A percentile compares a stretch with the other conserved stretches of the same genome.
Conservation (phyloP, 2,797 vertebrate genomes). For the Spinibarbus caldwelli region DNA sequence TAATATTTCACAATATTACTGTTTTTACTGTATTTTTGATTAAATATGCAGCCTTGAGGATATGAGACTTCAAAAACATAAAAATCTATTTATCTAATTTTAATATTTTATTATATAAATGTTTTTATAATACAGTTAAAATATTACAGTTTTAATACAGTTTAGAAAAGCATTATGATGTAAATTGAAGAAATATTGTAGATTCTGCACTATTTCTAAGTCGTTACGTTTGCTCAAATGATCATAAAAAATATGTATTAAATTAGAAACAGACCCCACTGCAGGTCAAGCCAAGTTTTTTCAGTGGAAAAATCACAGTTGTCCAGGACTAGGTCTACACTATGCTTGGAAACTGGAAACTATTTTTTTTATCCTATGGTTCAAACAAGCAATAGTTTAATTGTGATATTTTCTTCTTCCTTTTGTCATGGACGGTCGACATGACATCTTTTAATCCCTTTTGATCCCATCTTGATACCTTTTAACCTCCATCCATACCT, state of each 20-base stretch:
- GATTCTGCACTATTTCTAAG: not conserved
- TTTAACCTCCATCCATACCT: conserved; percentile 66
- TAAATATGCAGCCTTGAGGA: not conserved
- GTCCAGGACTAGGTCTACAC: not conserved
- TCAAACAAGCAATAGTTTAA: conserved; percentile 57
- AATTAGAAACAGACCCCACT: not conserved
- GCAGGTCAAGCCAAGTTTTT: not conserved
- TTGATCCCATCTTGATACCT: not conserved
- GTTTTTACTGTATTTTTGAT: not conserved
- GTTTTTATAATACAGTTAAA: not conserved
- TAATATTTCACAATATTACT: not conserved
- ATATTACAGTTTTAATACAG: not conserved
- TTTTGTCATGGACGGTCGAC: conserved; percentile 61
- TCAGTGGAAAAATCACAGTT: not conserved
- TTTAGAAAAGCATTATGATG: not conserved
- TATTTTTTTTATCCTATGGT: not conserved
- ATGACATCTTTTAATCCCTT: conserved; percentile 56
- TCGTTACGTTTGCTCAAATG: not conserved
- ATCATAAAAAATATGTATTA: not conserved
- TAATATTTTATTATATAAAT: not conserved
- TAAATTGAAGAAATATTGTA: not conserved
- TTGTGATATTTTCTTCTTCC: conserved; percentile 67
- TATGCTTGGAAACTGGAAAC: not conserved
- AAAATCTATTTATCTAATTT: not conserved
- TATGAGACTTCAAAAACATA: too few species aligned